A percentile compares a stretch with the other conserved stretches of the same genome.
These are phyloP conservation scores for Slavum lentiscoides DNA, from an alignment of 2,888 invertebrate genomes.

Conservation along the genomic window DNA sequence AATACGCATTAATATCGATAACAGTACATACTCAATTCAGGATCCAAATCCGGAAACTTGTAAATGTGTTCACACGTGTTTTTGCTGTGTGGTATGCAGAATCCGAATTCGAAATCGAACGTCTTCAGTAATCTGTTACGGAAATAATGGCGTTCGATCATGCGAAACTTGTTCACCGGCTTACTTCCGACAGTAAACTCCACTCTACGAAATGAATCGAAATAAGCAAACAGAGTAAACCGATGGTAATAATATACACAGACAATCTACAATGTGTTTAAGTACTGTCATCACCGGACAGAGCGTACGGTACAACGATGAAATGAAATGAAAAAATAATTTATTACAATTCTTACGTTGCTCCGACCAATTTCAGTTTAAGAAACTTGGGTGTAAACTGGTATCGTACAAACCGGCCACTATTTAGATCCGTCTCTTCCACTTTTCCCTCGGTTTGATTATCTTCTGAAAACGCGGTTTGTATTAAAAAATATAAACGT, in stretches of 20 bases:
- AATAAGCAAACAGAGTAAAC: not conserved
- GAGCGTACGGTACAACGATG: not conserved
- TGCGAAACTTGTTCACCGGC: conserved; percentile 92
- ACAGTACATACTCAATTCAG: conserved; percentile 75
- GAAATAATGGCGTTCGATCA: conserved; percentile 98
- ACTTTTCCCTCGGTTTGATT: conserved; percentile 53
- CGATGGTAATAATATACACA: too few relatives aligned
- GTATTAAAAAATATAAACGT: not conserved
- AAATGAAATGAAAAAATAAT: conserved; percentile 12
- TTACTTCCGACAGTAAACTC: conserved; percentile 94
- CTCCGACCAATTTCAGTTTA: conserved; percentile 93
- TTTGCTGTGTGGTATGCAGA: conserved; percentile 95
- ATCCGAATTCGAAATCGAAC: conserved; percentile 99
- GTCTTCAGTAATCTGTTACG: conserved; percentile 90
- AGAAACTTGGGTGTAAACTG: conserved; percentile 98
- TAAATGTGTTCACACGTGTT: conserved; percentile 99
- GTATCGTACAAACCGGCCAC: conserved; percentile 96
- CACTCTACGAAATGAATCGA: conserved; percentile 68
- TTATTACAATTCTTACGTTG: conserved; percentile 75
- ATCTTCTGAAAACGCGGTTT: conserved; percentile 4
- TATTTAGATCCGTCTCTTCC: conserved; percentile 72
- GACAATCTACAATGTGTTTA: too few relatives aligned
- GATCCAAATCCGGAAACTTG: conserved; percentile 88
- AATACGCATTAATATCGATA: conserved; percentile 8
- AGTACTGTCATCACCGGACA: too few relatives aligned